Conservation (phyloP, 1,140 invertebrate species). For the Hylaeus volcanicus region DNA sequence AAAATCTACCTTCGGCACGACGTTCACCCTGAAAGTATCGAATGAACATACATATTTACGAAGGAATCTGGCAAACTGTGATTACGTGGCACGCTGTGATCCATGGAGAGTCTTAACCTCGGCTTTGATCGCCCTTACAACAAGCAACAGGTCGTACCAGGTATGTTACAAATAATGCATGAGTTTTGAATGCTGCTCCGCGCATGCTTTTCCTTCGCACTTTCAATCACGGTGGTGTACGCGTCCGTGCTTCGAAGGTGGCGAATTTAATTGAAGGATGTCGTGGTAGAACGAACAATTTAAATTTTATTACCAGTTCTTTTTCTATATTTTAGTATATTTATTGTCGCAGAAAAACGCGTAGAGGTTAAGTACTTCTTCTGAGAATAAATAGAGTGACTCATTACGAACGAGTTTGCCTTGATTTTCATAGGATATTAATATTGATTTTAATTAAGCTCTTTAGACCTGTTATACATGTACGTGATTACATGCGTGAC, state of each 20-base stretch:
- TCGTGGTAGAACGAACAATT: not conserved
- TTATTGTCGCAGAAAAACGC: no score
- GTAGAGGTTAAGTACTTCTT: no score
- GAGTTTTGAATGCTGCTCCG: conserved; percentile 15
- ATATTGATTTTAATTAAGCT: no score
- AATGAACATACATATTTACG: not conserved
- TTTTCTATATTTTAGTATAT: no score
- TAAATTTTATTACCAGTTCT: not conserved
- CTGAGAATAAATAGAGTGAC: no score
- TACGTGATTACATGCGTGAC: no score
- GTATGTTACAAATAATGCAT: conserved; percentile 40
- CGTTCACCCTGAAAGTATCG: not conserved
- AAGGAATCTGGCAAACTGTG: not conserved
- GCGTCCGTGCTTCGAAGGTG: no score
- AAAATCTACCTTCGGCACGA: not conserved
- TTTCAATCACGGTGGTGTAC: not conserved
- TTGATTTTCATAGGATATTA: no score
- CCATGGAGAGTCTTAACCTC: conserved; percentile 12
- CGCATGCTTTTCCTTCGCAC: not conserved
- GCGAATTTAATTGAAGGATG: not conserved
- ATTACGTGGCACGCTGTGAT: not conserved
- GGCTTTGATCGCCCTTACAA: conserved; percentile 32
- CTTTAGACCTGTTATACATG: no score
- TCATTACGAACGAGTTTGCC: no score
- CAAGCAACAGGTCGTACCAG: conserved; percentile 40